Evolutionary conservation across 2,888 invertebrate genomes (phyloP), one percentile per base, ranked within the genome.

Genomic region (Troides helena): DNA sequence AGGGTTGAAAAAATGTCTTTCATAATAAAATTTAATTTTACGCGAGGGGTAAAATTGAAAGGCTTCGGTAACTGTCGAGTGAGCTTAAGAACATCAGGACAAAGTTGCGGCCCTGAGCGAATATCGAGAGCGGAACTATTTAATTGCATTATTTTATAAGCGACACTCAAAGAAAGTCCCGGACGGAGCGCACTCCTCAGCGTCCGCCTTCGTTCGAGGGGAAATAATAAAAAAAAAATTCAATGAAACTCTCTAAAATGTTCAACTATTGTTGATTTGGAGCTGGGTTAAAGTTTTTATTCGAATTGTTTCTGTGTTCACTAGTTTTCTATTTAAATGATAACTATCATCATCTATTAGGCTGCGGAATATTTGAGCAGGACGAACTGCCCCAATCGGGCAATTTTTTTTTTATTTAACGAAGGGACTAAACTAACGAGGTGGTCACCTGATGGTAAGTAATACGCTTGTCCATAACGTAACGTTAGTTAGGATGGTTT

Each of bases 71-170:
- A 77, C 76, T 75, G 77, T 77, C 71, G 73, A 46, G 46, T 46
- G 46, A 50, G 66, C 56, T 63, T 66, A 60, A 60, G 36, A 60
- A 60, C 58, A 46, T 30, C 39, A 39, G 67, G 61, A 67, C 53
- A 64, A 63, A 64, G 71, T 62, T 58, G 61, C 36, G 57, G 25
- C 65, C 23, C 64, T 69, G 21, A 23, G 72, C 77, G 80, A 81
- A 77, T 80, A 84, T 82, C 74, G 78, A 75, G 74, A 74, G 84
- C 84, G 88, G 86, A 88, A 88, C 83, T 79, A 86, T 88, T 88
- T 88, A 88, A 88, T 88, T 85, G 86, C 86, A 80, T 85, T 84
- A 83, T 83, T 82, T 82, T 75, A 75, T 74, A 81, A 81, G 77
- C 17, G 69, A 30, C 56, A 66, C 68, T 63, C 69, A 66, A 69